Evolutionary conservation across 1,140 invertebrate species (phyloP), one percentile per base, ranked within the genome.

Genomic region (Drosophila willistoni): DNA sequence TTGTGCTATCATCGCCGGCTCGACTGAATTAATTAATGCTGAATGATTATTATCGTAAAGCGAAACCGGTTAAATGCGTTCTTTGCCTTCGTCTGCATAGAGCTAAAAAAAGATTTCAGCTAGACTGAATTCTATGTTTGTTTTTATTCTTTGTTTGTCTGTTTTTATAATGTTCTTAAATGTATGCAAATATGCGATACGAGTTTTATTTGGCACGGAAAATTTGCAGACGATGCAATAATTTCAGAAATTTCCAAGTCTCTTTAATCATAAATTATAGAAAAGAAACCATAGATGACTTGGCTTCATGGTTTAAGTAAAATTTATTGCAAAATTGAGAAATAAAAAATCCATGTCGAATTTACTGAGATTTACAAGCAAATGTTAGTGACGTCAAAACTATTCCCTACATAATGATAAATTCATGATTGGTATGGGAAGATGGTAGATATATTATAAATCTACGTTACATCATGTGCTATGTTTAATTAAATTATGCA

Each of bases 1-100:
- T 25, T 14, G 25, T 25, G 12, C 39, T 59, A 36, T 59, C 34
- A 14, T 56, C 54, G 54, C 65, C 19, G 41, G 14, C 13, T 67
- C 17, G 57, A 33, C 36, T 17, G 2, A 54, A 25, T 25, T 63
- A 9, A 44, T 55, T 66, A 51, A 51, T 44, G 42, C 55, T 42
- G 55, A n/a, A 39, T 25, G 33, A 14, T 6, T 10, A 56, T 63
- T 44, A 51, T 51, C 44, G 17, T 51, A 51, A 51, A 51, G 44
- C 44, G 9, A 42, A 86, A 87, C 83, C 83, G 76, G 82, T 86
- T 83, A 42, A 72, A 56, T 70, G 60, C 62, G 39, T 78, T 42
- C 29, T 59, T 55, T 25, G 29, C 33, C 56, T 44, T 65, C 33
- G 33, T 64, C 19, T 64, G 36, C 65, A 69, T 68, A 68, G 39